A percentile compares a stretch with the other conserved stretches of the same genome.
Conservation (phyloP, 2,113 vertebrate genomes). For the Morphnarchus princeps region DNA sequence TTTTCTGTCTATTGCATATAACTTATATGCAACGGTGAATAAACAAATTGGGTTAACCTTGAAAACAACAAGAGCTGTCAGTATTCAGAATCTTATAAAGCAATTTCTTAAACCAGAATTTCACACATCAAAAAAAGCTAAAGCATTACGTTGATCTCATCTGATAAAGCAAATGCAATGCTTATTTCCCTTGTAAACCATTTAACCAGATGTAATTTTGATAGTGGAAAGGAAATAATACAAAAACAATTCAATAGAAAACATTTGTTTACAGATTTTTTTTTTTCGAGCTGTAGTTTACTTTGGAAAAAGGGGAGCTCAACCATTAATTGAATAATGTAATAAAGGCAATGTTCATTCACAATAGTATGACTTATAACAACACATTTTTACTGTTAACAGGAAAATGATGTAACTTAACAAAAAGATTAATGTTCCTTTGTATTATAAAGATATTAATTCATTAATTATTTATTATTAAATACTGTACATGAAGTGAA, state of each 20-base stretch:
- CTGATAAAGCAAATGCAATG: constrained; percentile 9
- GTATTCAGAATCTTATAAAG: background rate
- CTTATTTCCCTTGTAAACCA: constrained; percentile 23
- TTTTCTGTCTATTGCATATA: background rate
- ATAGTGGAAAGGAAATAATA: constrained; percentile 7
- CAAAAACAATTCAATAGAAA: constrained; percentile 32
- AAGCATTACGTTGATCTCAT: background rate
- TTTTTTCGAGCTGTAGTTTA: constrained; percentile 33
- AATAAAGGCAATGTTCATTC: constrained; percentile 8
- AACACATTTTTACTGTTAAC: constrained; percentile 42
- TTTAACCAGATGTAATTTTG: constrained; percentile 34
- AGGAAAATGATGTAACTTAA: no score
- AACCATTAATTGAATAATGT: constrained; percentile 59
- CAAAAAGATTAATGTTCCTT: constrained; percentile 48
- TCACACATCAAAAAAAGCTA: background rate
- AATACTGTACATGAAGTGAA: constrained; percentile 43
- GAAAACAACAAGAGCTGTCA: background rate
- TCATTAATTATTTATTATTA: constrained; percentile 36
- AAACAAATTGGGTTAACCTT: background rate
- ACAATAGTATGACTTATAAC: background rate
- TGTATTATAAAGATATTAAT: constrained; percentile 54
- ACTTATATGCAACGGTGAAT: background rate
- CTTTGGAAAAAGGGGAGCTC: constrained; percentile 17
- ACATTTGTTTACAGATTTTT: constrained; percentile 35
- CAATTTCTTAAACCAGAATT: background rate